Conservation (phyloP, 2,797 vertebrate species). For the Spinus olivaceus region DNA sequence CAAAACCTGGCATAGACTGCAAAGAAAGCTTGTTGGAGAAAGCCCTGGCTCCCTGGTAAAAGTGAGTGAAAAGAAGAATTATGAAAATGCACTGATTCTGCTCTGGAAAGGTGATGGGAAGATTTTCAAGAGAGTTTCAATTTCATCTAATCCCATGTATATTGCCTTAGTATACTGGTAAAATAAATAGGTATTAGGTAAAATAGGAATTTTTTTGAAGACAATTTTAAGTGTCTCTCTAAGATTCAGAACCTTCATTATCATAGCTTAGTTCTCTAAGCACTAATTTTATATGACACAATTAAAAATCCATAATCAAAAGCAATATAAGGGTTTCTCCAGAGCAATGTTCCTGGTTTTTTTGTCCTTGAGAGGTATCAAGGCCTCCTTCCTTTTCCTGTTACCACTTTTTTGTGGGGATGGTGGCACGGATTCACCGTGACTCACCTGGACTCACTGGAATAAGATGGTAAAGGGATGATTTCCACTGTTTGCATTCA, state of each 20-base stretch:
- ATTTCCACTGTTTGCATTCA: background rate
- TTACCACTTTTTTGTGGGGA: rapidly evolving
- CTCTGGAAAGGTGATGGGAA: background rate
- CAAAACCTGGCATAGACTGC: background rate
- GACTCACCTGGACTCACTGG: too few species aligned
- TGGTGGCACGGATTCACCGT: background rate
- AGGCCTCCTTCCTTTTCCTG: background rate
- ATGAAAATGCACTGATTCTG: background rate
- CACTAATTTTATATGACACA: background rate
- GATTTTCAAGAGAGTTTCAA: background rate
- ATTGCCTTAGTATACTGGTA: background rate
- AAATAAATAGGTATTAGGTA: background rate
- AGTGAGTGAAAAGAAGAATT: background rate
- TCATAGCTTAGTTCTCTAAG: background rate
- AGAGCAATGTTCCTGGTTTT: background rate
- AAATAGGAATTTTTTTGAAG: background rate
- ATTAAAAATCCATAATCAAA: background rate
- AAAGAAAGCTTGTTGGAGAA: background rate
- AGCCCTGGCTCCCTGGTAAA: background rate
- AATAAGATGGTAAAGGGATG: background rate
- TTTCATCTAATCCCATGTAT: background rate
- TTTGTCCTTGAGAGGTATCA: background rate
- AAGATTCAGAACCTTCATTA: background rate
- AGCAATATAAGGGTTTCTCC: background rate
- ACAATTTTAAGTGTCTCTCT: background rate